A percentile compares a stretch with the other conserved stretches of the same genome.
phyloP scores from a whole-genome alignment of 2,797 vertebrate species.

The Cossypha polioptera region DNA sequence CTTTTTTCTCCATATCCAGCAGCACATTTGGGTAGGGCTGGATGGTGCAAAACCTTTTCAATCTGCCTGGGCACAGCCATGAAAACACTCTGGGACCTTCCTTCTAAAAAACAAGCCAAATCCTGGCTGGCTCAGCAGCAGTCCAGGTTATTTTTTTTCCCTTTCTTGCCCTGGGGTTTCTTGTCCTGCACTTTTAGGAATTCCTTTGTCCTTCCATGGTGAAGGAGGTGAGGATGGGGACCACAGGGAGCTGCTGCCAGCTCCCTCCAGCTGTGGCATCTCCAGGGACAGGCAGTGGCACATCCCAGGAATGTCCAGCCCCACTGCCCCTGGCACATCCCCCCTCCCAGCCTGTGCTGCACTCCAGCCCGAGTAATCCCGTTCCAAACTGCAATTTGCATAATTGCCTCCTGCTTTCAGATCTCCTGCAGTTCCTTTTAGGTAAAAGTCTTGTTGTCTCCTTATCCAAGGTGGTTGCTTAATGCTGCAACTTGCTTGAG shows the following conservation, averaged over 20 bases:
- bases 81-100: neutral
- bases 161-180: neutral
- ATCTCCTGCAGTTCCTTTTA: conserved; percentile 55
- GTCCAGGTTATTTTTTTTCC: neutral
- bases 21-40: neutral
- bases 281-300: conserved; percentile 20
- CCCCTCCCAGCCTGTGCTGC: neutral
- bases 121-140: neutral
- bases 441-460: conserved; percentile 44
- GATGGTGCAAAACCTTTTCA: neutral
- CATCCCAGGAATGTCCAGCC: neutral
- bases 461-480: conserved; percentile 15
- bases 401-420: conserved; percentile 60
- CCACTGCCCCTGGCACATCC: conserved; percentile 10
- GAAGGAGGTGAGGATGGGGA: neutral
- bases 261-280: neutral
- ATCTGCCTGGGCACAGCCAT: neutral
- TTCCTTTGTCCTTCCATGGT: neutral
- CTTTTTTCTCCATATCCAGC: neutral
- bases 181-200: neutral
- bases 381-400: conserved; percentile 58
- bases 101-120: neutral
- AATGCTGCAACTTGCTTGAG: conserved; percentile 2
- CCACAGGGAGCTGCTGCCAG: neutral
- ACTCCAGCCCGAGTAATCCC: conserved; percentile 44